phyloP scores from a whole-genome alignment of 1,140 invertebrate species.

The Drosophila chauvacae region DNA sequence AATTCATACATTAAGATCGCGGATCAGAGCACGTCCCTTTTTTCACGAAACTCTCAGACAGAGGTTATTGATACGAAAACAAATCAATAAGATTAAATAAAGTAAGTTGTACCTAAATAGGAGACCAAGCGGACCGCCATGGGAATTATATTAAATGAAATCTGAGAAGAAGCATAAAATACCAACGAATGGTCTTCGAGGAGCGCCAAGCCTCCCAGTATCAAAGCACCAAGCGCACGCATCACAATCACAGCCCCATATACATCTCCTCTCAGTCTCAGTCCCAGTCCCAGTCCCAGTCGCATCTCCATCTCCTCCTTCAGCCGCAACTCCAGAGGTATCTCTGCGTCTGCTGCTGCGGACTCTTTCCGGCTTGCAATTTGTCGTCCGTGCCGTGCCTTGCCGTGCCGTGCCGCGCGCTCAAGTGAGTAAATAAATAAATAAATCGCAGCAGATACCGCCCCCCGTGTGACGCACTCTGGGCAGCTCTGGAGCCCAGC shows the following conservation, averaged over 20 bases:
- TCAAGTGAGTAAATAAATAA: conserved; percentile 55
- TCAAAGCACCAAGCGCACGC: background rate
- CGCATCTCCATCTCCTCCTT: background rate
- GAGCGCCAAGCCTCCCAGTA: conserved; percentile 1
- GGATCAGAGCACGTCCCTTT: too few relatives aligned
- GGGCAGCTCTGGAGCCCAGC: conserved; percentile 7
- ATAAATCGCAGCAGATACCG: conserved; percentile 63
- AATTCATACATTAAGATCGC: too few relatives aligned
- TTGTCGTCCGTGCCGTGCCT: conserved; percentile 19
- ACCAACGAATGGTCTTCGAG: conserved; percentile 13
- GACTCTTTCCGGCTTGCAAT: conserved; percentile 42
- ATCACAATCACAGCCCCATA: background rate
- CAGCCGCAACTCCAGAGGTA: background rate
- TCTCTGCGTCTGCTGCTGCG: conserved; percentile 7
- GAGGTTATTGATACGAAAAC: too few relatives aligned
- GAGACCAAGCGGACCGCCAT: background rate
- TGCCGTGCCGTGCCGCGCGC: conserved; percentile 3
- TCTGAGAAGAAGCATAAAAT: conserved; percentile 20
- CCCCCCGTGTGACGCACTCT: conserved; percentile 55
- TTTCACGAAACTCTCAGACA: too few relatives aligned
- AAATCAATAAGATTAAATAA: too few relatives aligned
- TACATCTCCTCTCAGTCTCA: background rate
- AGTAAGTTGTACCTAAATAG: too few relatives aligned
- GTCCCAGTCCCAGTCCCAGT: background rate
- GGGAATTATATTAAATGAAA: conserved; percentile 16